These are phyloP conservation scores for Lucifuga dentata DNA, from an alignment of 2,113 vertebrate genomes.

Conservation along the genomic window DNA sequence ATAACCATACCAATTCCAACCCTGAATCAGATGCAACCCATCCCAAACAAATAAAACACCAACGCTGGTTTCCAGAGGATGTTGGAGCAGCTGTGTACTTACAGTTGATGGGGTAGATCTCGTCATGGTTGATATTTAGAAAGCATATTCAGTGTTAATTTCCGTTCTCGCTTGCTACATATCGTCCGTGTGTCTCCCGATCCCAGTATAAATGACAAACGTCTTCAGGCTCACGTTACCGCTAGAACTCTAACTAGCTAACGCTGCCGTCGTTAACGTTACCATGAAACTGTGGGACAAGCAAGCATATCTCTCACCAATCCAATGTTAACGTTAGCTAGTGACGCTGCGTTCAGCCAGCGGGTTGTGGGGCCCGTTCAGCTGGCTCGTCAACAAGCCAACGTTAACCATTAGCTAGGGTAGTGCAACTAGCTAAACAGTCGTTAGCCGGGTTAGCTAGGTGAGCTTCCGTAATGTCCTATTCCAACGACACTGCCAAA, in stretches of 20 bases:
- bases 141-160: conserved; percentile 75
- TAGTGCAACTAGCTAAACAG: conserved; percentile 60
- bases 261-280: conserved; percentile 68
- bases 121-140: conserved; percentile 78
- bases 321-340: conserved; percentile 70
- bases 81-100: conserved; percentile 67
- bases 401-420: conserved; percentile 75
- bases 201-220: conserved; percentile 54
- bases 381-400: conserved; percentile 80
- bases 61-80: conserved; percentile 39
- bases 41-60: conserved; percentile 67
- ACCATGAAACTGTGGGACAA: conserved; percentile 72
- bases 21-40: conserved; percentile 52
- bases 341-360: conserved; percentile 79
- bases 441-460: conserved; percentile 56
- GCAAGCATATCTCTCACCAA: conserved; percentile 70
- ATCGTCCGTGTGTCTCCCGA: conserved; percentile 42
- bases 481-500: not conserved
- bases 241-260: conserved; percentile 71
- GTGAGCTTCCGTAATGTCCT: conserved; percentile 12
- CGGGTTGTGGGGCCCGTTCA: conserved; percentile 77
- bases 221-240: conserved; percentile 52
- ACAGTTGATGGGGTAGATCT: conserved; percentile 76
- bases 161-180: conserved; percentile 58
- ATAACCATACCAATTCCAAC: conserved; percentile 48